Evolutionary conservation across 1,140 invertebrate genomes (phyloP), one percentile per base, ranked within the genome.

Genomic region (Zaprionus vittiger): DNA sequence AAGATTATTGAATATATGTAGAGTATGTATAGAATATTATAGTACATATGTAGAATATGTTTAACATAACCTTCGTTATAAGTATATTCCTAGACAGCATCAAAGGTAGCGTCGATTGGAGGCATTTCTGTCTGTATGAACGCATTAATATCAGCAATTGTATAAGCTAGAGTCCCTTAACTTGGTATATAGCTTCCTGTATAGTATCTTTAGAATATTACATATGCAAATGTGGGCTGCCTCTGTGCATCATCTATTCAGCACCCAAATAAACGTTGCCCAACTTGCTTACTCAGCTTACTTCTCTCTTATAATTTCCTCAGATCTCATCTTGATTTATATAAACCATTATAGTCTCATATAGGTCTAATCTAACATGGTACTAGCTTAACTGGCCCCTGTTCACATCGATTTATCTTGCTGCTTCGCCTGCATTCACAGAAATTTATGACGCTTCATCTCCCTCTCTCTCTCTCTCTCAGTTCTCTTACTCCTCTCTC

Each of bases 101-200:
- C 4, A 17, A 9, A 7, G 17, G 5, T 0, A 2, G 1, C 1
- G n/a, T n/a, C 7, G n/a, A 9, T 7, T 47, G 0, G 0, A 7
- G n/a, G 6, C 15, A 3, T 1, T 7, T 20, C 2, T 9, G 41
- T 47, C 41, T 47, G 41, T 47, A 17, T 47, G n/a, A 47, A 47
- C n/a, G n/a, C 41, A 7, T 47, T 1, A 1, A 47, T 9, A 9
- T 47, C 3, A 1, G 41, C 6, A 1, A 0, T 9, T 47, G 9
- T 17, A 17, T 0, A 4, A 4, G 6, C 15, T 20, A 47, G 1
- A 7, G n/a, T 1, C 2, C 7, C 6, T 7, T 3, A 4, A 47
- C 17, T 47, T 17, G 6, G 41, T 11, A n/a, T 47, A n/a, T 17
- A 47, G 41, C 2, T 47, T n/a, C 7, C n/a, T 17, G 7, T n/a